Conservation (phyloP, 2,113 vertebrate species). For the sheep (Ovis aries) region DNA sequence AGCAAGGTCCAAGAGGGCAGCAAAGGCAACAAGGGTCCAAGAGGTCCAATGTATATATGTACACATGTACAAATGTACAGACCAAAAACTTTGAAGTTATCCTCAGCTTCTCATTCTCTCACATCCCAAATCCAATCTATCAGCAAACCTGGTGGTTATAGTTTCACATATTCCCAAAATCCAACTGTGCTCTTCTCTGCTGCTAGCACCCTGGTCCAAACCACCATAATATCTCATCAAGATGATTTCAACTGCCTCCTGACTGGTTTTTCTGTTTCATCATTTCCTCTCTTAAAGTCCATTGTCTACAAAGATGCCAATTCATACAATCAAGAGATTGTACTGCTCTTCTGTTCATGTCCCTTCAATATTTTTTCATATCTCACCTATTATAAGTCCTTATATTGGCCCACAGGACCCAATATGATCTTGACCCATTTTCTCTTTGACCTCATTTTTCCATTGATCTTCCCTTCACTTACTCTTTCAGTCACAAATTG, state of each 20-base stretch:
- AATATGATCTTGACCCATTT: background rate
- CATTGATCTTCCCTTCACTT: background rate
- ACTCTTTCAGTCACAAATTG: background rate
- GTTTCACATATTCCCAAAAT: background rate
- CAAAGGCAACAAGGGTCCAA: background rate
- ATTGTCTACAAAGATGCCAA: background rate
- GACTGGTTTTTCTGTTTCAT: background rate
- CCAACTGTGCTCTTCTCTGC: background rate
- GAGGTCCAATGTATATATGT: background rate
- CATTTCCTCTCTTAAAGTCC: background rate
- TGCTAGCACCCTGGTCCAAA: background rate
- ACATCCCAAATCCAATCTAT: background rate
- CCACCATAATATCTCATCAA: background rate
- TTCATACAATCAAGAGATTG: background rate
- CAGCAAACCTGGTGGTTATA: background rate
- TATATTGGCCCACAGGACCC: background rate
- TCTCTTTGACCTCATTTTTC: background rate
- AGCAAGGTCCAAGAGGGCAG: background rate
- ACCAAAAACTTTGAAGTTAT: background rate
- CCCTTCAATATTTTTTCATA: background rate
- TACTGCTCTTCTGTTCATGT: background rate
- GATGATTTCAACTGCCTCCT: background rate
- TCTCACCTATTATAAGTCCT: background rate
- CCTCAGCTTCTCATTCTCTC: background rate
- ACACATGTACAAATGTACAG: background rate